phyloP scores from a whole-genome alignment of 2,797 vertebrate genomes.

The Megalops cyprinoides region DNA sequence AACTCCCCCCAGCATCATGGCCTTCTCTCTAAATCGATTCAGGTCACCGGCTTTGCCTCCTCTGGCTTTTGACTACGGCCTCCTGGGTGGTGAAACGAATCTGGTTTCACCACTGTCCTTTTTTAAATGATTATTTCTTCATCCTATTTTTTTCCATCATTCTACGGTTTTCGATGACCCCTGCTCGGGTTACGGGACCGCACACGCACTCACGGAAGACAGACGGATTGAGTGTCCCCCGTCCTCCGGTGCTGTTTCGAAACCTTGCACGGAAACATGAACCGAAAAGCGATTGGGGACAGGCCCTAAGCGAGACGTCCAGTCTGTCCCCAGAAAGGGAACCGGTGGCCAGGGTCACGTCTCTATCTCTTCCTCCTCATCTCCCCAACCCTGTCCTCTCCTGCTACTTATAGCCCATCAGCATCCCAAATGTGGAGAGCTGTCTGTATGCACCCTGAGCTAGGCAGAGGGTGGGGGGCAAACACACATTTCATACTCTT shows the following conservation, averaged over 20 bases:
- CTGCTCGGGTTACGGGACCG: neutral
- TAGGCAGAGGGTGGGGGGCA: too few species aligned
- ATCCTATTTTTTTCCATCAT: neutral
- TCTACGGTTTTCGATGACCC: neutral
- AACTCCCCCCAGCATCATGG: too few species aligned
- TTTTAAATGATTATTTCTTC: neutral
- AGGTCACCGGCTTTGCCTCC: too few species aligned
- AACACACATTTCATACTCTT: too few species aligned
- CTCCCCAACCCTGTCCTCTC: constrained; percentile 40
- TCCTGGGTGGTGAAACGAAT: neutral
- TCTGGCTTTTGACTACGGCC: too few species aligned
- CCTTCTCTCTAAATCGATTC: too few species aligned
- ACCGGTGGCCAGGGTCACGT: constrained; percentile 40
- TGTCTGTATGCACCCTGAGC: constrained; percentile 18
- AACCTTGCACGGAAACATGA: constrained; percentile 36
- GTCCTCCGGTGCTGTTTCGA: constrained; percentile 19
- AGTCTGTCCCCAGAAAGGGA: constrained; percentile 43
- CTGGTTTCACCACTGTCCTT: neutral
- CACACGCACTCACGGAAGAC: neutral
- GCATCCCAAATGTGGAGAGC: constrained; percentile 15
- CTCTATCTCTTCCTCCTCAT: constrained; percentile 40
- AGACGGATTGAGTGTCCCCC: constrained; percentile 19
- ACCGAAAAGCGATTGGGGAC: constrained; percentile 33
- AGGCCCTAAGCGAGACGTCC: constrained; percentile 41
- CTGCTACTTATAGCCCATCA: constrained; percentile 34